These are phyloP conservation scores for Tenebrosternarchus preto DNA, from an alignment of 2,113 vertebrate species.

Conservation along the genomic window DNA sequence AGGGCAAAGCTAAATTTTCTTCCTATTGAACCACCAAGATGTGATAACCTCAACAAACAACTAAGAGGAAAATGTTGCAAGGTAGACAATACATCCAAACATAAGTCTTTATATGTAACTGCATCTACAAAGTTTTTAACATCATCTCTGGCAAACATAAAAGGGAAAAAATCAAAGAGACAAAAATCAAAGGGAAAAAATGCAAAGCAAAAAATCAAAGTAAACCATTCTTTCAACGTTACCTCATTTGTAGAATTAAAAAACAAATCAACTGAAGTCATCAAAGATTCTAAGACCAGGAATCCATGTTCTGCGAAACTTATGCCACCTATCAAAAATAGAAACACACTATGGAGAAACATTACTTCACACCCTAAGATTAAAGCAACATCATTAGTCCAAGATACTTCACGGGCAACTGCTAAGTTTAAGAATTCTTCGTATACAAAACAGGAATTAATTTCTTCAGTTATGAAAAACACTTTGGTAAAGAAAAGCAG, in stretches of 20 bases:
- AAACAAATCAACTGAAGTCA: background rate
- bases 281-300: background rate
- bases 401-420: background rate
- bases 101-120: background rate
- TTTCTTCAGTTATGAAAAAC: background rate
- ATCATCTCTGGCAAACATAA: background rate
- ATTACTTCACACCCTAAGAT: background rate
- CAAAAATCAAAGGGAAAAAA: no score
- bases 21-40: slow-evolving; percentile 10
- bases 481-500: background rate
- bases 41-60: slow-evolving; percentile 33
- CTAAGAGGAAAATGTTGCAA: background rate
- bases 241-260: background rate
- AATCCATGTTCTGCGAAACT: background rate
- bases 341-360: background rate
- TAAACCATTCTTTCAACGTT: background rate
- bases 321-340: background rate
- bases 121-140: background rate
- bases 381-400: background rate
- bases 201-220: background rate
- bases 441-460: background rate
- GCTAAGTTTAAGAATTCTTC: background rate
- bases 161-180: background rate
- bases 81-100: background rate
- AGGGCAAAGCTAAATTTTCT: slow-evolving; percentile 37